Evolutionary conservation across 2,888 invertebrate species (phyloP).

Genomic region (Campoplex nolae): DNA sequence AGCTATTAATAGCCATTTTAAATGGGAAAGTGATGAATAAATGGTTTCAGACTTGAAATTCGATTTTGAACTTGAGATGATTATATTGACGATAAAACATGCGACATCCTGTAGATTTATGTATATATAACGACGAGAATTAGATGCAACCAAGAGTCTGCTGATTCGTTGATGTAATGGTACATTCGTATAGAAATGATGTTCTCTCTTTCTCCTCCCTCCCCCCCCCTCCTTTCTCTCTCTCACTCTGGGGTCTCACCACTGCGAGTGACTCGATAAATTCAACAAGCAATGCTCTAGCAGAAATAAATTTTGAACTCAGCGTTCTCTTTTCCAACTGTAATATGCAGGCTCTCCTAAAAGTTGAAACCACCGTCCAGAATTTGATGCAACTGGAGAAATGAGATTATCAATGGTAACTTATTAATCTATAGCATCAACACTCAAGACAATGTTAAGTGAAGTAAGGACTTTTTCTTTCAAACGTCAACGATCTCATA

Average conservation of each 20-base stretch:
- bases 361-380: not conserved
- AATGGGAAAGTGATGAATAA: not conserved
- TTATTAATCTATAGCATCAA: not conserved
- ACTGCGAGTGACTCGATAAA: conserved; percentile 40
- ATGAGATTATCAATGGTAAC: not conserved
- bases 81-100: not conserved
- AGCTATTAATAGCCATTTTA: not conserved
- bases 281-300: conserved; percentile 40
- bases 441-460: not conserved
- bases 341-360: not conserved
- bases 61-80: not conserved
- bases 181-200: conserved; percentile 15
- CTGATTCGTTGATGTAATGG: conserved; percentile 54
- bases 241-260: conserved; percentile 13
- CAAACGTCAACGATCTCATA: not conserved
- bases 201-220: not conserved
- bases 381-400: not conserved
- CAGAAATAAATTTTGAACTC: conserved; percentile 53
- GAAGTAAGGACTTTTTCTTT: not conserved
- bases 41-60: not conserved
- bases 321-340: conserved; percentile 15
- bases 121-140: not conserved
- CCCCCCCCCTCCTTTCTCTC: not conserved
- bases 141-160: not conserved
- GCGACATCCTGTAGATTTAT: not conserved